A percentile compares a stretch with the other conserved stretches of the same genome.
Evolutionary conservation across 2,888 invertebrate genomes (phyloP).

Genomic region (Dinocampus coccinellae): DNA sequence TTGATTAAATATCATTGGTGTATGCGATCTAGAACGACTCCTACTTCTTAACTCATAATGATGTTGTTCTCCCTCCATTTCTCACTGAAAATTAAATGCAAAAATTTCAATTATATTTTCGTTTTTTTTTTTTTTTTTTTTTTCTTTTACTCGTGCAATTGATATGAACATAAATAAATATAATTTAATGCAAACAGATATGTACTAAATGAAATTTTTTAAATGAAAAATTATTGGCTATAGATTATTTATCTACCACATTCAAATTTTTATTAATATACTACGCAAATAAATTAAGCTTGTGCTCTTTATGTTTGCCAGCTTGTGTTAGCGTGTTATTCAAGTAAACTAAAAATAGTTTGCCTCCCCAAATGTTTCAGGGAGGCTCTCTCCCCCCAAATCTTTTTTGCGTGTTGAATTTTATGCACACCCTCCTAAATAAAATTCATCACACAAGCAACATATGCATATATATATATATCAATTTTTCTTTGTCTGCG

Average conservation of each 20-base stretch:
- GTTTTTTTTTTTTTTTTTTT: not conserved
- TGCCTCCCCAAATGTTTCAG: slow-evolving; percentile 40
- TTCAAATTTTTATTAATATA: not conserved
- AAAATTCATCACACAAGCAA: not conserved
- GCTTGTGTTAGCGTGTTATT: slow-evolving; percentile 23
- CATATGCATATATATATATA: not conserved
- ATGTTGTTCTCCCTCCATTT: slow-evolving; percentile 61
- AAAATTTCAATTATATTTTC: too few species aligned
- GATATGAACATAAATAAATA: not conserved
- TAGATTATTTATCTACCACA: not conserved
- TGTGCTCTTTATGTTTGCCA: not conserved
- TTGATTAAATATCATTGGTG: slow-evolving; percentile 55
- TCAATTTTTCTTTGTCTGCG: not conserved
- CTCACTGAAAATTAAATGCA: slow-evolving; percentile 27
- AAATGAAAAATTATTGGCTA: not conserved
- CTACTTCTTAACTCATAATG: slow-evolving; percentile 63
- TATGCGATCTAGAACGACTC: slow-evolving; percentile 64
- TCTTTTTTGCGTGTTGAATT: not conserved
- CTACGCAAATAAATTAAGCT: not conserved
- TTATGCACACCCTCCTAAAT: not conserved
- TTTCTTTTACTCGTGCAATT: not conserved
- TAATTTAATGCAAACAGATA: not conserved
- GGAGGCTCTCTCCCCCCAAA: slow-evolving; percentile 3
- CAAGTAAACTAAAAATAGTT: slow-evolving; percentile 44
- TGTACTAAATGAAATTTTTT: not conserved